Evolutionary conservation across 2,113 vertebrate species (phyloP), one percentile per base, ranked within the genome.

Genomic region (Triplophysa dalaica): DNA sequence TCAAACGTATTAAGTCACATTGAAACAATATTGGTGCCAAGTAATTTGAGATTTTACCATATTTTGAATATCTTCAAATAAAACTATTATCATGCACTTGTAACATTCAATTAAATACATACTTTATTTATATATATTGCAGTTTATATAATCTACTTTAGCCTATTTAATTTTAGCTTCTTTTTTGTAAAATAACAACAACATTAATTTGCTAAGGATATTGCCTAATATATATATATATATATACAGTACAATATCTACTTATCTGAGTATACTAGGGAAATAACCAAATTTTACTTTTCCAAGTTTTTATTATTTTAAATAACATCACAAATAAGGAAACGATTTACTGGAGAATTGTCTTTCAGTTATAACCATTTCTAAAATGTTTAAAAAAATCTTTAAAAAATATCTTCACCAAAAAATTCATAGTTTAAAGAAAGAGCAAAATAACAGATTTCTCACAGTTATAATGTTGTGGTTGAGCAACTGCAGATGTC

Each of bases 401-500:
- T n/a, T n/a, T n/a, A n/a, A n/a, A n/a, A n/a, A n/a, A n/a, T n/a
- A 24, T 70, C 19, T 38, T 21, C 12, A 74, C 22, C 54, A 21
- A 12, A 56, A 58, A 58, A 58, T 58, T 58, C 50, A 9, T 58
- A 58, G 19, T 73, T 13, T 41, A 75, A 70, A 77, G 13, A 21
- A 43, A 24, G 54, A 24, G 33, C 54, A 58, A 58, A 58, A 65
- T 45, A 11, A 58, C 17, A 45, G 26, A 86, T 85, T 41, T 56
- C 13, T 75, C 22, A n/a, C 80, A 24, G 64, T 60, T 50, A 52
- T 85, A 83, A 85, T 87, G 87, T 63, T 78, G 61, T 86, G 86
- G 60, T 90, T 90, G 85, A 87, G 76, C 81, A 87, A 77, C 75
- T 86, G 86, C 90, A 93, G 91, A 91, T 91, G 92, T 90, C 82